phyloP scores from a whole-genome alignment of 2,113 vertebrate genomes.

The Callocephalon fimbriatum region DNA sequence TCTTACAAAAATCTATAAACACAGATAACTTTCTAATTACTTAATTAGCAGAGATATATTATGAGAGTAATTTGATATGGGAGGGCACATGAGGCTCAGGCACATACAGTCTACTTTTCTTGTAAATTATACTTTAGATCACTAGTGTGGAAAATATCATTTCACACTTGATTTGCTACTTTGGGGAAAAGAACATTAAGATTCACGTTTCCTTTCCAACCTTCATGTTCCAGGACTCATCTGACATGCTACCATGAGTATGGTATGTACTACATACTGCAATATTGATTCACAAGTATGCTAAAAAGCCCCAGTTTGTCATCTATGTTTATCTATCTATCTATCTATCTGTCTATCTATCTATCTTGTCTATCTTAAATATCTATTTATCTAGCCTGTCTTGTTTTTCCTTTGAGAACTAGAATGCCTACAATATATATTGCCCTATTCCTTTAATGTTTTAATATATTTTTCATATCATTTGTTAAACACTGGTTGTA shows the following conservation, averaged over 20 bases:
- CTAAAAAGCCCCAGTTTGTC: not conserved
- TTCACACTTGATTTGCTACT: conserved; percentile 45
- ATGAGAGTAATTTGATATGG: not conserved
- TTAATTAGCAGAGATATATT: conserved; percentile 35
- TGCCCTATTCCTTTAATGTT: not conserved
- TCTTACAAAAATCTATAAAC: conserved; percentile 13
- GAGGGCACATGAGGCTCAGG: not conserved
- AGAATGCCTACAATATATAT: not conserved
- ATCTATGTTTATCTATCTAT: not conserved
- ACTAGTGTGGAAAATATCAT: conserved; percentile 60
- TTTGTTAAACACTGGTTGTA: not conserved
- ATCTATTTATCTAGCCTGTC: not conserved
- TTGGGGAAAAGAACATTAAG: conserved; percentile 31
- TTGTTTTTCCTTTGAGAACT: not conserved
- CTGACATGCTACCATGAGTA: not conserved
- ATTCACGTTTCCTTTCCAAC: conserved; percentile 6
- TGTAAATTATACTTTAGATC: conserved; percentile 63
- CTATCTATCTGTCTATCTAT: not conserved
- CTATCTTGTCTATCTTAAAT: not conserved
- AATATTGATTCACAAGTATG: not conserved
- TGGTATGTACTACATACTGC: not conserved
- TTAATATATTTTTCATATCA: not conserved
- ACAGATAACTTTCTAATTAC: not conserved
- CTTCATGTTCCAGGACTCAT: not conserved
- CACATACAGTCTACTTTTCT: conserved; percentile 5